phyloP scores from a whole-genome alignment of 1,140 invertebrate species.

The Lysiphlebus fabarum region DNA sequence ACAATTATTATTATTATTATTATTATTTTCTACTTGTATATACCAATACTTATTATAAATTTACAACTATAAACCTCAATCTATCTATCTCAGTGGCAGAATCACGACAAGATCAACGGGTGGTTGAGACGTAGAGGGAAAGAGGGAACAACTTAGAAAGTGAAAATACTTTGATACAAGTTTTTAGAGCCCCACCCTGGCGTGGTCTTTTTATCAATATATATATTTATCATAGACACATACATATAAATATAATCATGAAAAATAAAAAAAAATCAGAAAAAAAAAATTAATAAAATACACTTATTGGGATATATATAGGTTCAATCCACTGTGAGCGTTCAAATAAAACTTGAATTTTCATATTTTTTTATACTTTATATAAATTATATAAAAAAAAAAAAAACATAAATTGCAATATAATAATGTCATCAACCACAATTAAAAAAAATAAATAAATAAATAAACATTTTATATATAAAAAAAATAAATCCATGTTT shows the following conservation, averaged over 20 bases:
- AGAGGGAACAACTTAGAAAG: conserved; percentile 29
- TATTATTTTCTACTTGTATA: no score
- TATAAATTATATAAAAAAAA: no score
- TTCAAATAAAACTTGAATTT: conserved; percentile 1
- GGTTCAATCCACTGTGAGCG: conserved; percentile 7
- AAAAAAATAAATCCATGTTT: no score
- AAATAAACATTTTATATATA: no score
- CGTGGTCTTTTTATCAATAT: conserved; percentile 25
- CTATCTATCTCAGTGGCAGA: conserved; percentile 21
- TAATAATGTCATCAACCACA: no score
- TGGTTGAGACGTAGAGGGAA: conserved; percentile 7
- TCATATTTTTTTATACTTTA: not conserved
- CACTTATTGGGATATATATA: conserved; percentile 12
- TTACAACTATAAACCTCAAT: not conserved
- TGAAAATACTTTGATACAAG: conserved; percentile 28
- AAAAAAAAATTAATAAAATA: not conserved
- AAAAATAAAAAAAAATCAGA: not conserved
- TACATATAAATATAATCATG: conserved; percentile 4
- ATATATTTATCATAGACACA: conserved; percentile 24
- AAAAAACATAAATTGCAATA: no score
- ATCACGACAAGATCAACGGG: conserved; percentile 15
- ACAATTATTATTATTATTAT: no score
- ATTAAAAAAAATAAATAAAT: no score
- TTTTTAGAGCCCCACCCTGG: conserved; percentile 34
- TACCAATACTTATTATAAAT: not conserved